phyloP scores from a whole-genome alignment of 2,888 invertebrate genomes.

The Rhopalosiphum nymphaeae region DNA sequence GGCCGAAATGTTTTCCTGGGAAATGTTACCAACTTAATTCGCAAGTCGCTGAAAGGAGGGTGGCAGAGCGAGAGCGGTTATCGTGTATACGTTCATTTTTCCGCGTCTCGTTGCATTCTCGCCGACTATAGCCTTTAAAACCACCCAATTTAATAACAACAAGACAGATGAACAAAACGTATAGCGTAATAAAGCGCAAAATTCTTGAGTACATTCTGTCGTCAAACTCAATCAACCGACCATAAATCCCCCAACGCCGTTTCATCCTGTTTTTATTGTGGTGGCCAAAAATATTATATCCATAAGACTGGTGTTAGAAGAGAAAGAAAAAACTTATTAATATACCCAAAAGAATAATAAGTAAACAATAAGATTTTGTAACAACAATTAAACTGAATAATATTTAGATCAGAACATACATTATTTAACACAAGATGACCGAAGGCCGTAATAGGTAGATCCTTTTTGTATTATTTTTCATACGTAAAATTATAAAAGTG shows the following conservation, averaged over 20 bases:
- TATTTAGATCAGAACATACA: not conserved
- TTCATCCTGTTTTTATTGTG: not conserved
- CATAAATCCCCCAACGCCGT: slow-evolving; percentile 27
- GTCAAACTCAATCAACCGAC: slow-evolving; percentile 40
- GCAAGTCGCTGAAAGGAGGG: not conserved
- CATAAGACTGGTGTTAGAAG: not conserved
- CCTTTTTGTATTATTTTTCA: not conserved
- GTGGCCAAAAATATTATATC: not conserved
- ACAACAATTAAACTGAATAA: not conserved
- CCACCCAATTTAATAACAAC: slow-evolving; percentile 48
- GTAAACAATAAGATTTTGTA: not conserved
- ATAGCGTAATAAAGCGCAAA: slow-evolving; percentile 36
- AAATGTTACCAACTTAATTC: not conserved
- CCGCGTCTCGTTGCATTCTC: not conserved
- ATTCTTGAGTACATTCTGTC: not conserved
- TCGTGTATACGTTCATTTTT: slow-evolving; percentile 36
- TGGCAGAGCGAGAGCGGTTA: not conserved
- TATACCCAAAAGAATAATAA: not conserved
- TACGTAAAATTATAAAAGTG: not conserved
- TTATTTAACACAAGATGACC: not conserved
- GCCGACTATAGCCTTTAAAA: not conserved
- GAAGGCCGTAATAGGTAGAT: not conserved
- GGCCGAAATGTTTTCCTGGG: not conserved
- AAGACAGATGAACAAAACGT: slow-evolving; percentile 44
- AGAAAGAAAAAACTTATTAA: not conserved